Evolutionary conservation across 2,797 vertebrate species (phyloP), one percentile per base, ranked within the genome.

Genomic region (Coilia nasus): DNA sequence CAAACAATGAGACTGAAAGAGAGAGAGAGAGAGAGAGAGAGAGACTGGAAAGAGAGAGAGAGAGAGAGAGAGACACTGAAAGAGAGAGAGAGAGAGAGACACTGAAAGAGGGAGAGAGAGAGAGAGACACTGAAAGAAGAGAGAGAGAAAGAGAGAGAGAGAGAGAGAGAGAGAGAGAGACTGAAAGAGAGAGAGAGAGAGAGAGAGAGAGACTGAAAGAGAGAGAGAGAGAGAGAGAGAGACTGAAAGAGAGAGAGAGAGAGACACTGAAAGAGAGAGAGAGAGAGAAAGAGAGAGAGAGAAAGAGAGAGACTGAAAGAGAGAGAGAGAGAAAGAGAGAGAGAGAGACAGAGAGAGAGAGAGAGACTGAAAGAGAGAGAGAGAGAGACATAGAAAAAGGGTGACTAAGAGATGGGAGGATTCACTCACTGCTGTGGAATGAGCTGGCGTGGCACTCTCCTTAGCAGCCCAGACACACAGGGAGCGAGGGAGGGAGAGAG

Each of bases 201-300:
- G 1, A 14, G 50, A 54, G 50, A 7, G 50, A 14, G 50, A 9
- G 50, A 54, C 2, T 4, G 17, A 23, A 5, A 19, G 19, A 75
- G 67, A 59, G 50, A 80, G 31, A 81, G 2, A 54, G 50, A 54
- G 60, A 84, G 17, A 28, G 50, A 47, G 60, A 83, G 83, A 75
- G 47, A 31, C n/a, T n/a, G n/a, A n/a, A n/a, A n/a, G 56, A 56
- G 81, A 71, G 7, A 25, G 80, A 57, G 41, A 46, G 4, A 25
- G 59, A 31, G 41, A n/a, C n/a, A n/a, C n/a, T n/a, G 64, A 81
- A 7, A 82, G 28, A n/a, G n/a, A n/a, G n/a, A n/a, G n/a, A n/a
- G n/a, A n/a, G n/a, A n/a, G 46, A 47, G 46, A 47, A 47, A 47
- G 46, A 47, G 10, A 10, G 46, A 47, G 10, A 47, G 59, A 41